Evolutionary conservation across 2,113 vertebrate species (phyloP), one percentile per base, ranked within the genome.

Genomic region (Nicator chloris): DNA sequence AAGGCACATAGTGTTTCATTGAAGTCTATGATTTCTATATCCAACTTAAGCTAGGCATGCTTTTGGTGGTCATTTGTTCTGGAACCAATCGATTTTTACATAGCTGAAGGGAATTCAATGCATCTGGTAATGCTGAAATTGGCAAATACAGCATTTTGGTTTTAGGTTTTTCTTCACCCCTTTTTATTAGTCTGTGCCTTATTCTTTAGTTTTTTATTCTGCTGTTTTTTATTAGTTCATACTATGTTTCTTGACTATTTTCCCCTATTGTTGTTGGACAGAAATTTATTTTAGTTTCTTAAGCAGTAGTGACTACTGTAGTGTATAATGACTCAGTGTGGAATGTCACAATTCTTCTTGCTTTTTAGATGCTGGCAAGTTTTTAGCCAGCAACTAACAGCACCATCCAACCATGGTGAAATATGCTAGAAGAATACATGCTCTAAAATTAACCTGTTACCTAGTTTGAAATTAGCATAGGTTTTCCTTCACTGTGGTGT

Each of bases 51-150:
- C 94, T 83, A 69, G 86, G 78, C 87, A 54, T 93, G 81, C 68
- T 90, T 96, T 88, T 86, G 81, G 92, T 93, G 63, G 70, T 83
- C 91, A 54, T 94, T 92, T 94, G 77, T 91, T 92, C 95, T 95
- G 96, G 95, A 97, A 93, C 88, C 72, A 80, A 39, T 61, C 24
- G 66, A 72, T 87, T 95, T 95, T 94, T 89, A 90, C 97, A 92
- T 93, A 95, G 88, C 75, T 94, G 80, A 84, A 92, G 90, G 92
- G 86, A 96, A 95, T 96, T 93, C 82, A 92, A 2, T 92, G 88
- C 75, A 71, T 93, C 77, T 91, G 78, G 83, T 92, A 91, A 91
- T 79, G 82, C 91, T 81, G 83, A 70, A 90, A 73, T 39, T 75
- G 94, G 91, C 86, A 92, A 91, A 84, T 60, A 39, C 17, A 53